These are phyloP conservation scores for Sylvilagus bachmani DNA, from an alignment of 2,113 vertebrate species.

Conservation along the genomic window DNA sequence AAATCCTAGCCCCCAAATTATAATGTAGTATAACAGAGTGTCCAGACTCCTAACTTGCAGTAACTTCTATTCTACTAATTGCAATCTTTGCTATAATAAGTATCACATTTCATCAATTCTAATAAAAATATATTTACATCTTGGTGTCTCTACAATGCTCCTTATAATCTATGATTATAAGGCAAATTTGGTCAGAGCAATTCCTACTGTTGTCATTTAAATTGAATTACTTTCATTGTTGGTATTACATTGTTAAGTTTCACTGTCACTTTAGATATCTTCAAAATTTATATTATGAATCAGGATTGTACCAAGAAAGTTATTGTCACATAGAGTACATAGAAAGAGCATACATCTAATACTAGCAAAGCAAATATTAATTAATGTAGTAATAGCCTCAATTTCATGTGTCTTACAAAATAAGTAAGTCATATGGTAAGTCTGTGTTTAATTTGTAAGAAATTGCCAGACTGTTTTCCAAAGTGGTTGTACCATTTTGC, in stretches of 20 bases:
- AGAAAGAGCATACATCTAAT: background rate
- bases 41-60: background rate
- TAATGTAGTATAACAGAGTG: background rate
- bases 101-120: background rate
- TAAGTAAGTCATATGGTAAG: background rate
- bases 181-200: background rate
- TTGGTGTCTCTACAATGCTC: background rate
- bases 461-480: no score
- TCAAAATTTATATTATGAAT: background rate
- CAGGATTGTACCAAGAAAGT: background rate
- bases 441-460: background rate
- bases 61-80: background rate
- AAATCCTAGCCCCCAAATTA: background rate
- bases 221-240: background rate
- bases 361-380: background rate
- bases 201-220: background rate
- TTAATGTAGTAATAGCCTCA: background rate
- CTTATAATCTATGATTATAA: background rate
- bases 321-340: background rate
- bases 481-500: no score
- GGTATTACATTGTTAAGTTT: background rate
- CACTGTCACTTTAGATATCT: slow-evolving; percentile 19
- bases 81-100: background rate
- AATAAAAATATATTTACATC: background rate
- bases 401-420: slow-evolving; percentile 42